Evolutionary conservation across 2,113 vertebrate species (phyloP), one percentile per base, ranked within the genome.

Genomic region (Cyanoderma ruficeps): DNA sequence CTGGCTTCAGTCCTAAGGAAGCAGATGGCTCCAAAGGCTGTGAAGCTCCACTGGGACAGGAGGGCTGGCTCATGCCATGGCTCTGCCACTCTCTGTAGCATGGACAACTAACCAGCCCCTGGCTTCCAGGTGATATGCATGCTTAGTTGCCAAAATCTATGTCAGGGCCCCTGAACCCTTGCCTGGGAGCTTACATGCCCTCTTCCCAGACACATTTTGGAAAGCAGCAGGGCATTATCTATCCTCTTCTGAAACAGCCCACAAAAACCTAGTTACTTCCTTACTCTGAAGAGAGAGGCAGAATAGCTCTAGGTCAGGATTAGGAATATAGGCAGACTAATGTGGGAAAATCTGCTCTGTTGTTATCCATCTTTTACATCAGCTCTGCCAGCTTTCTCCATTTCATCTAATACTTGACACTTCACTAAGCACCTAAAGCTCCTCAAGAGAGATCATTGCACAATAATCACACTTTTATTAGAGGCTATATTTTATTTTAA

Each of bases 111-210:
- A 42, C 41, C 7, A 74, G n/a, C 8, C 59, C 23, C 52, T 35
- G 23, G 33, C 14, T 49, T 68, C 20, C 63, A 65, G 37, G 37
- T 13, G n/a, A 50, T 3, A 7, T 0, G 25, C 2, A 2, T 6
- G 24, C 31, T 44, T 3, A 65, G 30, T 2, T 67, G 15, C 30
- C 46, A 83, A 65, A 56, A 83, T 55, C 25, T 33, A 5, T 14
- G n/a, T 22, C 17, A 44, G n/a, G 53, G 31, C 2, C 25, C 27
- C n/a, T 15, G 19, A 52, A 52, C 7, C 31, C 41, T 61, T 46
- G 11, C 16, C 67, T 83, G 19, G 35, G 37, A 89, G 39, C 41
- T 65, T 53, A 31, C 20, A 65, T 2, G 13, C 10, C 53, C 69
- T 84, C 56, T 69, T 90, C 35, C 53, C 21, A 33, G 1, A 28